phyloP scores from a whole-genome alignment of 2,888 invertebrate genomes.

The Phyllotreta striolata region DNA sequence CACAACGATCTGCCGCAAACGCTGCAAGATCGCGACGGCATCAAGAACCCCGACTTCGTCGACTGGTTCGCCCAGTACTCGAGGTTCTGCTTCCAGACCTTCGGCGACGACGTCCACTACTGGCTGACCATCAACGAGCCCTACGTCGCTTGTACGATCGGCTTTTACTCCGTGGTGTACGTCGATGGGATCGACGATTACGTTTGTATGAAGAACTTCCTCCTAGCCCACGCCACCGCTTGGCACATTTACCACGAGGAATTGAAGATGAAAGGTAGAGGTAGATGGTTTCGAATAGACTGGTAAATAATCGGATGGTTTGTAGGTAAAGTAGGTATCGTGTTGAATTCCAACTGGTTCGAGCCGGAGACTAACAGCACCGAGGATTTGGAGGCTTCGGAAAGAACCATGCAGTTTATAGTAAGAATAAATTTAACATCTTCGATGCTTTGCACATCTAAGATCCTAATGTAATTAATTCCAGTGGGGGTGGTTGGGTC shows the following conservation, averaged over 20 bases:
- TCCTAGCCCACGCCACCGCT: constrained; percentile 71
- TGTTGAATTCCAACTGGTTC: constrained; percentile 67
- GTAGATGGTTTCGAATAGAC: neutral
- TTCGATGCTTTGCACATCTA: neutral
- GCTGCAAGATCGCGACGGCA: constrained; percentile 15
- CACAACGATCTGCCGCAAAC: constrained; percentile 19
- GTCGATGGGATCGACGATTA: constrained; percentile 68
- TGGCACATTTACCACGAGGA: constrained; percentile 68
- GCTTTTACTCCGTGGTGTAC: constrained; percentile 63
- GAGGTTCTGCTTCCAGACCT: constrained; percentile 17
- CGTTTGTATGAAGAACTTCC: constrained; percentile 68
- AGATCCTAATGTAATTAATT: neutral
- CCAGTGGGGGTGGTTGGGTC: constrained; percentile 42
- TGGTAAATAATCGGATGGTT: too few species aligned
- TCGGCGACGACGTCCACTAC: constrained; percentile 9
- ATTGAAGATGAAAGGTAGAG: constrained; percentile 59
- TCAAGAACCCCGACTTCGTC: constrained; percentile 8
- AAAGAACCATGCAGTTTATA: constrained; percentile 61
- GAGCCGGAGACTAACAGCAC: constrained; percentile 66
- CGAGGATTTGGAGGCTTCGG: constrained; percentile 64
- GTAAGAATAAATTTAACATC: constrained; percentile 20
- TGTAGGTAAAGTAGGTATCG: constrained; percentile 37
- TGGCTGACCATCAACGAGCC: constrained; percentile 26
- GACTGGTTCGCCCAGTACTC: constrained; percentile 20
- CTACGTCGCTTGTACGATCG: constrained; percentile 49